Evolutionary conservation across 2,113 vertebrate genomes (phyloP).

Genomic region (Progne subis): DNA sequence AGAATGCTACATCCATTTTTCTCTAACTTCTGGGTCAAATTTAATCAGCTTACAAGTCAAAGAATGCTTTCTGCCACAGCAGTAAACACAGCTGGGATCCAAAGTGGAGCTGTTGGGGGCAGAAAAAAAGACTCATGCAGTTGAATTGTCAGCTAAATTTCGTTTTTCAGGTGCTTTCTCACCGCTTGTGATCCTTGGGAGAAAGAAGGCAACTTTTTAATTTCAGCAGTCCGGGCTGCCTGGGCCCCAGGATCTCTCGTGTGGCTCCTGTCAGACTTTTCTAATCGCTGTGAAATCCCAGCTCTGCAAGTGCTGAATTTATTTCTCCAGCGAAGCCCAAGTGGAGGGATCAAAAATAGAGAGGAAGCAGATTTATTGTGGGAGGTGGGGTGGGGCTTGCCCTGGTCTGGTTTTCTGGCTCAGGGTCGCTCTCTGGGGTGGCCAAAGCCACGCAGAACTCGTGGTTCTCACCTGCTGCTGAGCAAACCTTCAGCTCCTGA

Average conservation of each 20-base stretch:
- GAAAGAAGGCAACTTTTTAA: not conserved
- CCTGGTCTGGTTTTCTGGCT: not conserved
- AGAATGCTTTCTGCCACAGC: constrained; percentile 1
- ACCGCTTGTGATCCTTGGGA: not conserved
- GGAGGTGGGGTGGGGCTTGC: not conserved
- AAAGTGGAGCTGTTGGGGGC: not conserved
- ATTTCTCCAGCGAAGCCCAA: constrained; percentile 21
- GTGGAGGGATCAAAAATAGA: not conserved
- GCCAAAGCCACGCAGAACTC: no score
- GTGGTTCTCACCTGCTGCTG: no score
- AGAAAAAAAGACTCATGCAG: not conserved
- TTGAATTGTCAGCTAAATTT: constrained; percentile 13
- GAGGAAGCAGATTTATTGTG: not conserved
- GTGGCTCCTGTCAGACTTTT: not conserved
- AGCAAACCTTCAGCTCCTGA: no score
- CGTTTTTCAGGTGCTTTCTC: not conserved
- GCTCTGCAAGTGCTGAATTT: not conserved
- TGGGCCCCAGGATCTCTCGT: not conserved
- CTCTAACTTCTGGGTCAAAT: constrained; percentile 26
- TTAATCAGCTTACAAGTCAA: constrained; percentile 34
- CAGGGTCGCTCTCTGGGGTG: no score
- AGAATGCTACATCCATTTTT: not conserved
- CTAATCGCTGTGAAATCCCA: not conserved
- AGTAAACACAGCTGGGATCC: constrained; percentile 5
- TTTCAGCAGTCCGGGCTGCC: not conserved